Conservation (phyloP, 2,888 invertebrate species). For the Deladenus siricidicola region DNA sequence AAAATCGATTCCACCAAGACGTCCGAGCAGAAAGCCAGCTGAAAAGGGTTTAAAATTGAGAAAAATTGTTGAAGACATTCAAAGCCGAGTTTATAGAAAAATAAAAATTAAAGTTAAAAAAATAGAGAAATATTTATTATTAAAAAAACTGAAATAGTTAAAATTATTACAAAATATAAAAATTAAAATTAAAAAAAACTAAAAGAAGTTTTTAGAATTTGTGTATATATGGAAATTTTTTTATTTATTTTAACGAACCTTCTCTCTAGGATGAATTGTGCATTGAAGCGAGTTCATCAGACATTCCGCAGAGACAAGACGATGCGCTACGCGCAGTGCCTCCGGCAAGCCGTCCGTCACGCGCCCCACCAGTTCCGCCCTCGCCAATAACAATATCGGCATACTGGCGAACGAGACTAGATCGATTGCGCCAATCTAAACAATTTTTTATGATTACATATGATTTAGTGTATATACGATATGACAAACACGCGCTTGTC, state of each 20-base stretch:
- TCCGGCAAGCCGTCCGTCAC: slow-evolving; percentile 15
- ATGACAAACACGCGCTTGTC: background rate
- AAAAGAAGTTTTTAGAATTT: no score
- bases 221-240: no score
- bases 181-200: no score
- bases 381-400: slow-evolving; percentile 34
- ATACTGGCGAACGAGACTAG: slow-evolving; percentile 39
- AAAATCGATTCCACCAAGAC: slow-evolving; percentile 36
- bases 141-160: background rate
- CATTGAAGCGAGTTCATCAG: slow-evolving; percentile 39
- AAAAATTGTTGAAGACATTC: background rate
- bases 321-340: slow-evolving; percentile 24
- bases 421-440: slow-evolving; percentile 39
- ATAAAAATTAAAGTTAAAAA: no score
- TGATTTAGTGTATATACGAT: background rate
- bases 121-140: background rate
- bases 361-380: slow-evolving; percentile 32
- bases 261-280: slow-evolving; percentile 30
- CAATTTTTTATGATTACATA: background rate
- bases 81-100: background rate
- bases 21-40: slow-evolving; percentile 32
- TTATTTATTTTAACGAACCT: slow-evolving; percentile 14
- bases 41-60: slow-evolving; percentile 4
- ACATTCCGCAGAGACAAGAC: slow-evolving; percentile 25
- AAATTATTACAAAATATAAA: background rate